Base-by-base conservation (phyloP, 2,797 vertebrate genomes). In the Spea hammondii region DNA sequence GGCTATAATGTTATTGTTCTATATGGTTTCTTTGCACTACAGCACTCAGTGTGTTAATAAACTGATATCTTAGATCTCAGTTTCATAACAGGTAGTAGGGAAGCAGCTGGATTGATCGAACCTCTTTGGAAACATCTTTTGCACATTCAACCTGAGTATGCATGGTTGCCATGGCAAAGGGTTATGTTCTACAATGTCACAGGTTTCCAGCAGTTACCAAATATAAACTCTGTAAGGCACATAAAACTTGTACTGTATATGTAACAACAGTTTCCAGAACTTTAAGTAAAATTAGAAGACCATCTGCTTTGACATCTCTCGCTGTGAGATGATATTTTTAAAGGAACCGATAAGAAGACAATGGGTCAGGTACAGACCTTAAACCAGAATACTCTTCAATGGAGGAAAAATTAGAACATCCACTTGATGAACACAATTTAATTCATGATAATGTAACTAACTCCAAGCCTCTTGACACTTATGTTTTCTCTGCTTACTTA, bases 111-210 rank as follows among this genome's bases (percentile, higher is more conserved):
- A 47, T 32, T 54, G 32, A 48, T 50, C 13, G 17, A 46, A 62
- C 44, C 13, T 45, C 11, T 45, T 59, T 13, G 11, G 45, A 74
- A 4, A 49, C 53, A 45, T 65, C 13, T 60, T 77, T 65, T 78
- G 70, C 47, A 4, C 64, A 47, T 46, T 79, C 50, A 64, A 65
- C 11, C 9, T 11, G 48, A 65, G 50, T 50, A 70, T 14, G 49
- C n/a, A 69, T 44, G 74, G 71, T 74, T 79, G 32, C 78, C 49
- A 74, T 79, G 66, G 78, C 57, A 79, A 74, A 74, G 65, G 65
- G 65, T 69, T 60, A 64, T 6, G 4, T 79, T 70, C 66, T n/a
- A 65, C 66, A 69, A 62, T 79, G 48, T 69, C 71, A 74, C 55
- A 67, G 53, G 72, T 72, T 32, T 14, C 49, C 48, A 74, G 65